phyloP scores from a whole-genome alignment of 1,140 invertebrate species.

The Lamellibrachia luymesi region DNA sequence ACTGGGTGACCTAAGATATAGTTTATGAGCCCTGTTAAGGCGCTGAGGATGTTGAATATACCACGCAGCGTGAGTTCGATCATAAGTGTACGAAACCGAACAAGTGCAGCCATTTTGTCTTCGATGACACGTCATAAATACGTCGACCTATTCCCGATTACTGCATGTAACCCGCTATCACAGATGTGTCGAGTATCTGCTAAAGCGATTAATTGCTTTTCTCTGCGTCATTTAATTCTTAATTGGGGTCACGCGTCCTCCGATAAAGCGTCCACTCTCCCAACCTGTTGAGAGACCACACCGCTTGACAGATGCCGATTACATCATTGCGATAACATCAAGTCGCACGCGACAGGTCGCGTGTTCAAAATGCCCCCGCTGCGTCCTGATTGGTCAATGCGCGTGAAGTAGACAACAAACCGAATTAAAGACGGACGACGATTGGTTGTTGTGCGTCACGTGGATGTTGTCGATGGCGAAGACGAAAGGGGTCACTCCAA shows the following conservation, averaged over 20 bases:
- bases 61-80: not conserved
- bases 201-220: not conserved
- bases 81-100: not conserved
- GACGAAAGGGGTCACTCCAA: not conserved
- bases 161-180: not conserved
- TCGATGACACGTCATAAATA: not conserved
- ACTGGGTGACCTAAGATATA: too few species aligned
- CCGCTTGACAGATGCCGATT: not conserved
- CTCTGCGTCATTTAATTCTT: not conserved
- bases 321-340: constrained; percentile 1
- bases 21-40: not conserved
- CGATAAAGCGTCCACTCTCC: not conserved
- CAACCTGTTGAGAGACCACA: not conserved
- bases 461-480: not conserved
- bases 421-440: not conserved
- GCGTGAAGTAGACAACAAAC: not conserved
- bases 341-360: not conserved
- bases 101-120: not conserved
- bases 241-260: not conserved
- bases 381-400: not conserved
- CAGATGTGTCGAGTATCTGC: not conserved
- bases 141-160: not conserved
- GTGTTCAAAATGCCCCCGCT: not conserved
- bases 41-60: not conserved
- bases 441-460: not conserved